Conservation (phyloP, 2,888 invertebrate species). For the Cerastis leucographa region DNA sequence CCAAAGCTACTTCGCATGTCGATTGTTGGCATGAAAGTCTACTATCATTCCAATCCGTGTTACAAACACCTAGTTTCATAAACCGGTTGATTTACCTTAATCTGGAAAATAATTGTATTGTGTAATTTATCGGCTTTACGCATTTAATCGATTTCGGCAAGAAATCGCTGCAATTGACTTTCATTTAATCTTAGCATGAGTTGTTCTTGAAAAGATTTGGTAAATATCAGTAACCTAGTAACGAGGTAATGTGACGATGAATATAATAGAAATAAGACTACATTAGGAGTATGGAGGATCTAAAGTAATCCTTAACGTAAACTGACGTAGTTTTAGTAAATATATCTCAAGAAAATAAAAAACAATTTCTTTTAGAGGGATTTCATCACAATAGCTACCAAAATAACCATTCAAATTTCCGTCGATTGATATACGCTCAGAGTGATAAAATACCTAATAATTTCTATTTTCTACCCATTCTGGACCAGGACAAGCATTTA, state of each 20-base stretch:
- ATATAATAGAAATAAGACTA: neutral
- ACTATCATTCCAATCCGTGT: constrained; percentile 20
- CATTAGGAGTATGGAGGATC: neutral
- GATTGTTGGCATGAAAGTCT: constrained; percentile 29
- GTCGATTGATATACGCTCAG: too few species aligned
- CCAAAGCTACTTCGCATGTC: constrained; percentile 37
- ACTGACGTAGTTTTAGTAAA: too few species aligned
- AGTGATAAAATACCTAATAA: neutral
- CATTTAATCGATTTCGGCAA: constrained; percentile 28
- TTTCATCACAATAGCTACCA: too few species aligned
- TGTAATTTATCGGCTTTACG: constrained; percentile 44
- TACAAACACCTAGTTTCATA: constrained; percentile 38
- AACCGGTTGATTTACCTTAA: constrained; percentile 46
- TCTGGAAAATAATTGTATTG: constrained; percentile 48
- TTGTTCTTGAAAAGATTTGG: neutral
- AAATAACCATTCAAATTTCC: too few species aligned
- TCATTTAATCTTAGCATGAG: constrained; percentile 18
- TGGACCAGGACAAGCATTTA: neutral
- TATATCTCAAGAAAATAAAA: too few species aligned
- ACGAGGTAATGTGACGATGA: too few species aligned
- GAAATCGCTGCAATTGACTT: constrained; percentile 20
- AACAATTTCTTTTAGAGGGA: too few species aligned
- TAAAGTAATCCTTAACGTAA: too few species aligned
- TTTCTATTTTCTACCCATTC: neutral
- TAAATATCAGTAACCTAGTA: neutral